phyloP scores from a whole-genome alignment of 2,797 vertebrate species.

The Chrosomus eos region DNA sequence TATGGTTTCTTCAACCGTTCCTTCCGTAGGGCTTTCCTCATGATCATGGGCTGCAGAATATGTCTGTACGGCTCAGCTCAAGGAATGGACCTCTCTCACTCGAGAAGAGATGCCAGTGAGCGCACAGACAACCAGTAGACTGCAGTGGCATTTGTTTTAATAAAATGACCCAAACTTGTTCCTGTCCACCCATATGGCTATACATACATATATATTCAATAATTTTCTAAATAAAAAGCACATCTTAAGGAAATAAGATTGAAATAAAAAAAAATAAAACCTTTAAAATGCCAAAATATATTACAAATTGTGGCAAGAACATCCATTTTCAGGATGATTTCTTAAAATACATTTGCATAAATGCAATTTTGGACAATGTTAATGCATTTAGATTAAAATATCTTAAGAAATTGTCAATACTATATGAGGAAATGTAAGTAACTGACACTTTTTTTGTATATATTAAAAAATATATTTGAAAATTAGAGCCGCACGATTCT shows the following conservation, averaged over 20 bases:
- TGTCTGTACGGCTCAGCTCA: conserved; percentile 72
- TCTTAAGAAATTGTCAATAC: background rate
- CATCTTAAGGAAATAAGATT: too few species aligned
- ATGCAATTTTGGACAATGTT: background rate
- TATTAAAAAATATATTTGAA: background rate
- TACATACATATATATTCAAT: background rate
- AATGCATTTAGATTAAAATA: background rate
- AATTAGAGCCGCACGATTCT: too few species aligned
- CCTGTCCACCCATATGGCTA: background rate
- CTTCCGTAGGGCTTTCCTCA: conserved; percentile 80
- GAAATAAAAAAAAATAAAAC: background rate
- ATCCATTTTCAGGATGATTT: background rate
- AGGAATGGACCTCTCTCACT: conserved; percentile 79
- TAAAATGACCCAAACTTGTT: background rate
- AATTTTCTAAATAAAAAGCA: too few species aligned
- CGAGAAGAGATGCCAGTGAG: conserved; percentile 70
- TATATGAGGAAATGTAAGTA: background rate
- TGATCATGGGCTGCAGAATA: conserved; percentile 80
- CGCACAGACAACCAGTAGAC: conserved; percentile 60
- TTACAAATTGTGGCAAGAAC: background rate
- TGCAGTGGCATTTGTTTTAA: background rate
- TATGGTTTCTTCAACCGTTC: conserved; percentile 82
- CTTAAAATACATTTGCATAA: background rate
- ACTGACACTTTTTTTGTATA: background rate
- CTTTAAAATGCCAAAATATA: background rate